Evolutionary conservation across 2,113 vertebrate species (phyloP), one percentile per base, ranked within the genome.

Genomic region (Potamarius usumacintae): DNA sequence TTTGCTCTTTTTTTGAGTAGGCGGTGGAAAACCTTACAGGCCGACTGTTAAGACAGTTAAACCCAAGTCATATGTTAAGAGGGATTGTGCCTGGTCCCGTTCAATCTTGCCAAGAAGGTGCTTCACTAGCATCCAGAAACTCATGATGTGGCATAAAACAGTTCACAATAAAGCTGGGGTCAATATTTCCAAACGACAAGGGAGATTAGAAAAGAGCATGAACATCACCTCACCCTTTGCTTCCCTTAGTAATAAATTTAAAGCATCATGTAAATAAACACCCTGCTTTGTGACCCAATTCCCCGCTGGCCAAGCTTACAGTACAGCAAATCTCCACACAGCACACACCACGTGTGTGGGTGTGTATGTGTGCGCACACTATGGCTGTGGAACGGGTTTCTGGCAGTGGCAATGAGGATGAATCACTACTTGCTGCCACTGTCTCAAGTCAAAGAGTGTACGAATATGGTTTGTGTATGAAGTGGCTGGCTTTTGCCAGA

Each of bases 401-500:
- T 62, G 55, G 58, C 17, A n/a, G 10, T 53, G 18, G 34, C 65
- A 88, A 42, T 14, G 25, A 62, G n/a, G 18, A 74, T 62, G 7
- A 25, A 53, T 55, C 60, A 67, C 27, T 22, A 25, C 15, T 15
- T 4, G 12, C 57, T 74, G 27, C 72, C 15, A 52, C 27, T 9
- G 62, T 63, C 78, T 85, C 86, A 86, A 50, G 86, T 88, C 52
- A 82, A 79, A 86, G 17, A 69, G 57, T 55, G 57, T 60, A 65
- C 82, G 50, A 85, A 83, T 83, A 58, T 57, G n/a, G 57, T 69
- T 50, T 82, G 85, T 52, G 62, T 83, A 87, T 86, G 88, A 88
- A 76, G 90, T 88, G 90, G 88, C 91, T 91, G 93, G 92, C 91
- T 88, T 92, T 67, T 62, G 85, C 80, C n/a, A 25, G 71, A 48